Conservation (phyloP, 2,797 vertebrate genomes). For the Anguilla megastoma region DNA sequence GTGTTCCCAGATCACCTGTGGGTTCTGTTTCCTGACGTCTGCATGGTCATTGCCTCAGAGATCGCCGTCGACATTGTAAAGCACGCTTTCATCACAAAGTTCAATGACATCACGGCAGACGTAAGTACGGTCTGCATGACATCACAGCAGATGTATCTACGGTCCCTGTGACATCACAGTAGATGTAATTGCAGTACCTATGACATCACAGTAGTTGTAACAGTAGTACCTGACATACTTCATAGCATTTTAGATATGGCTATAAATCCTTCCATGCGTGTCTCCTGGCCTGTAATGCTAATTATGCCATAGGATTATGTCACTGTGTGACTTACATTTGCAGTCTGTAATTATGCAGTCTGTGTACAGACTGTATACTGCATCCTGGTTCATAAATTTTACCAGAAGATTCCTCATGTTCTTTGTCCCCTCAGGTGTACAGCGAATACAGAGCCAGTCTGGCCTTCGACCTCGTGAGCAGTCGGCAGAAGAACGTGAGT, state of each 20-base stretch:
- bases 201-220: background rate
- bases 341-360: background rate
- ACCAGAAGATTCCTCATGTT: background rate
- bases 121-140: constrained; percentile 68
- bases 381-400: background rate
- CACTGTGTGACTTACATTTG: background rate
- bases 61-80: constrained; percentile 95
- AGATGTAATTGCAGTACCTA: background rate
- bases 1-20: constrained; percentile 87
- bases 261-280: background rate
- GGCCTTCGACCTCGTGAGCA: constrained; percentile 98
- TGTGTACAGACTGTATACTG: no score
- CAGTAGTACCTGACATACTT: background rate
- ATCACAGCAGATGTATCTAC: background rate
- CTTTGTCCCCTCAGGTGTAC: constrained; percentile 82
- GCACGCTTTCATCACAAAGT: constrained; percentile 99
- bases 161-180: background rate
- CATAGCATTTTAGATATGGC: background rate
- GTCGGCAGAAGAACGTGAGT: constrained; percentile 97
- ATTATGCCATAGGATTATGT: constrained; percentile 8
- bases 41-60: constrained; percentile 96
- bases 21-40: constrained; percentile 96
- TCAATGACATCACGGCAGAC: constrained; percentile 98
- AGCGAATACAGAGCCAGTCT: constrained; percentile 98
- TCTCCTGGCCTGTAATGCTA: background rate